Conservation (phyloP, 37 sponge, comb jelly and placozoan species). For the Petrosia ficiformis region DNA sequence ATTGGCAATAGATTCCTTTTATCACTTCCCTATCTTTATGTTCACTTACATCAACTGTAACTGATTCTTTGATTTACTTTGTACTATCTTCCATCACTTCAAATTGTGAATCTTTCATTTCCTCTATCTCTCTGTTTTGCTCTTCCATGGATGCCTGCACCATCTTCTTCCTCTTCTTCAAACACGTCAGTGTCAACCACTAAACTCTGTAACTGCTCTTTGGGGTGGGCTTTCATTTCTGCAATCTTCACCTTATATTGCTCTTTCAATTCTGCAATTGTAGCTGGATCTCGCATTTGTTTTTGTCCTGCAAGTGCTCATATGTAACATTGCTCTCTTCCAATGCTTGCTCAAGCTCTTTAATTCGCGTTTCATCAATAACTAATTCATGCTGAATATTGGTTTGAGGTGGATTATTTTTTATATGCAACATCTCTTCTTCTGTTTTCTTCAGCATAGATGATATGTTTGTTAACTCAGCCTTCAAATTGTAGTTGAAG, state of each 20-base stretch:
- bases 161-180: constrained; percentile 7
- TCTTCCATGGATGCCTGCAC: not conserved
- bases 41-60: not conserved
- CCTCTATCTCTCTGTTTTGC: not conserved
- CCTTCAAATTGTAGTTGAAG: not conserved
- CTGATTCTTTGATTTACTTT: not conserved
- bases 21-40: not conserved
- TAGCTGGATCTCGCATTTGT: not conserved
- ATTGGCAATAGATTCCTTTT: not conserved
- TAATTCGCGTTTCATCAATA: not conserved
- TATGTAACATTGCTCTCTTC: not conserved
- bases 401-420: not conserved
- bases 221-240: constrained; percentile 37
- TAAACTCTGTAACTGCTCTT: constrained; percentile 62
- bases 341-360: not conserved
- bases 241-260: constrained; percentile 39
- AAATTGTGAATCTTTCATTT: not conserved
- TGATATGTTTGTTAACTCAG: not conserved
- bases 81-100: constrained; percentile 3
- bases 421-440: not conserved
- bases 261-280: constrained; percentile 7
- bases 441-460: not conserved
- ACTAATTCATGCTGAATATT: not conserved
- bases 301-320: not conserved
- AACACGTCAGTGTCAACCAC: constrained; percentile 14